These are phyloP conservation scores for Autographa pulchrina DNA, from an alignment of 2,888 invertebrate genomes.

Conservation along the genomic window DNA sequence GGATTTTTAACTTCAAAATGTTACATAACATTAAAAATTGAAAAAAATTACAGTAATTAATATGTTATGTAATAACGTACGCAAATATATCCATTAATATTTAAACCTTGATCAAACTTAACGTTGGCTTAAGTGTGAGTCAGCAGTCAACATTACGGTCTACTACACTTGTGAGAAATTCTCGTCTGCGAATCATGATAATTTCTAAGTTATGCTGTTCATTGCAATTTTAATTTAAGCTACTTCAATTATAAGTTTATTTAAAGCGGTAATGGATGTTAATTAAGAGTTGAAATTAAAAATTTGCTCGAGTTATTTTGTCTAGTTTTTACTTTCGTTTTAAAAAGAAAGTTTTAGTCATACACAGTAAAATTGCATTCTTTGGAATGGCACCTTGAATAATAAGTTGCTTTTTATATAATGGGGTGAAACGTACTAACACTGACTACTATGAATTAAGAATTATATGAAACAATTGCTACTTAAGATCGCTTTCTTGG, in stretches of 20 bases:
- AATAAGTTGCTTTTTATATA: constrained; percentile 16
- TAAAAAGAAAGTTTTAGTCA: constrained; percentile 59
- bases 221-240: constrained; percentile 48
- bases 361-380: constrained; percentile 41
- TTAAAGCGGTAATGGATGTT: constrained; percentile 47
- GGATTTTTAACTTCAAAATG: too few species aligned
- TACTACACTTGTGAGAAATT: constrained; percentile 46
- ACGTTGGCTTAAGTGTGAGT: constrained; percentile 33
- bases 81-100: neutral
- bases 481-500: neutral
- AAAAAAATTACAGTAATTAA: constrained; percentile 1
- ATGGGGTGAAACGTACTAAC: constrained; percentile 7
- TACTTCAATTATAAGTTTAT: constrained; percentile 37
- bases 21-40: neutral
- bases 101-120: constrained; percentile 11
- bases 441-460: neutral
- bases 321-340: constrained; percentile 56
- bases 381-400: constrained; percentile 43
- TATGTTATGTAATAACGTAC: neutral
- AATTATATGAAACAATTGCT: neutral
- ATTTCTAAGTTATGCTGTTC: constrained; percentile 33
- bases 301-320: constrained; percentile 26
- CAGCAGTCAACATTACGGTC: constrained; percentile 50
- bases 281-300: constrained; percentile 25
- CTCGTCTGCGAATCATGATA: constrained; percentile 31